These are phyloP conservation scores for Mormoops blainvillei DNA, from an alignment of 2,113 vertebrate species.

Conservation along the genomic window DNA sequence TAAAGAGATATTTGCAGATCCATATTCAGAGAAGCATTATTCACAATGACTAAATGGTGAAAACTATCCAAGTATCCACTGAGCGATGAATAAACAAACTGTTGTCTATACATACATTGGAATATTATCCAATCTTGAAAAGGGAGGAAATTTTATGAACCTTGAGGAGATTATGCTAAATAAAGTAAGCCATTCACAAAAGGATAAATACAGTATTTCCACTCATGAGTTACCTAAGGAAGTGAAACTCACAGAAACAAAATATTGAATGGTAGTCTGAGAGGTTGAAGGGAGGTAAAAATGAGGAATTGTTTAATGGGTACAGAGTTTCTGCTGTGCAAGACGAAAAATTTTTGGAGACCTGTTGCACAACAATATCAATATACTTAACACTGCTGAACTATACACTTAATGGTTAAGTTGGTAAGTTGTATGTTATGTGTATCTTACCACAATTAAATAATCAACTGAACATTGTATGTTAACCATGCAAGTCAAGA, in stretches of 20 bases:
- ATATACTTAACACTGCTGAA: background rate
- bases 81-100: background rate
- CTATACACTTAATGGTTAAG: background rate
- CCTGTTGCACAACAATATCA: background rate
- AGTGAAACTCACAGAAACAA: background rate
- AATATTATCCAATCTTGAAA: background rate
- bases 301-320: background rate
- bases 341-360: background rate
- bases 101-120: background rate
- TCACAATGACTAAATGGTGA: background rate
- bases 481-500: background rate
- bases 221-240: background rate
- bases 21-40: background rate
- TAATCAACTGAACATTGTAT: background rate
- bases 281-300: accelerated
- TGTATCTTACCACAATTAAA: background rate
- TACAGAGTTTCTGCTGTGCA: background rate
- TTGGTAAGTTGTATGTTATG: background rate
- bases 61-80: background rate
- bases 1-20: background rate
- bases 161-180: background rate
- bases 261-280: background rate
- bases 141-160: background rate
- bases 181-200: background rate
- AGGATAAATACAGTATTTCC: background rate